These are phyloP conservation scores for Cyprinodon tularosa DNA, from an alignment of 2,113 vertebrate species.

Conservation along the genomic window DNA sequence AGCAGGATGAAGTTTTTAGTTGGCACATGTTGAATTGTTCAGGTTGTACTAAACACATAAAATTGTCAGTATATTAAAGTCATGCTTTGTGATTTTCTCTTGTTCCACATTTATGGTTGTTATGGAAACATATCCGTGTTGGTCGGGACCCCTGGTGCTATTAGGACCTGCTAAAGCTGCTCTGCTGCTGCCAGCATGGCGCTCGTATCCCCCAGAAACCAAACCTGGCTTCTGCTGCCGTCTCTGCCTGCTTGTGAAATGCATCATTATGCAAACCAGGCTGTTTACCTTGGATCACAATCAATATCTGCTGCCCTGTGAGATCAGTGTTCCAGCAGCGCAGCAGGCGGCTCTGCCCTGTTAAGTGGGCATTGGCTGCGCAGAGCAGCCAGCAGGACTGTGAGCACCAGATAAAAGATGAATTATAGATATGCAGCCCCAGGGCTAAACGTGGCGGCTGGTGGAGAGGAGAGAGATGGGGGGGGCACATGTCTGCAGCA, in stretches of 20 bases:
- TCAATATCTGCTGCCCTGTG: conserved; percentile 65
- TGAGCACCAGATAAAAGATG: conserved; percentile 76
- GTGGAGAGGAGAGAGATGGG: conserved; percentile 18
- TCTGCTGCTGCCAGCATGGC: conserved; percentile 52
- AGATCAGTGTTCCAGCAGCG: conserved; percentile 60
- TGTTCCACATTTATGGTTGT: conserved; percentile 34
- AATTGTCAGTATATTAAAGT: conserved; percentile 41
- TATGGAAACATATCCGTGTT: conserved; percentile 15
- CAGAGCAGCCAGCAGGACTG: conserved; percentile 66
- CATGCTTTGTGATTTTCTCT: conserved; percentile 39
- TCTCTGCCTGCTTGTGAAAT: conserved; percentile 38
- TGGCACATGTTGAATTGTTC: not conserved
- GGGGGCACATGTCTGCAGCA: conserved; percentile 47
- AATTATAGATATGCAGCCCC: conserved; percentile 77
- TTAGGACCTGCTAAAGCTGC: conserved; percentile 54
- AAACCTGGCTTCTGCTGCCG: conserved; percentile 20
- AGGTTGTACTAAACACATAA: conserved; percentile 26
- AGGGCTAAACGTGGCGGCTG: conserved; percentile 63
- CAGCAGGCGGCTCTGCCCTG: conserved; percentile 63
- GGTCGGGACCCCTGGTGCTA: conserved; percentile 52
- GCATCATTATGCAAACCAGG: conserved; percentile 67
- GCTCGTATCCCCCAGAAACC: conserved; percentile 49
- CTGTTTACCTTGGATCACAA: conserved; percentile 75
- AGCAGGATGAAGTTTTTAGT: not conserved
- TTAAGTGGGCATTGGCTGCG: conserved; percentile 69